Evolutionary conservation across 2,113 vertebrate species (phyloP).

Genomic region (Pangasianodon gigas): DNA sequence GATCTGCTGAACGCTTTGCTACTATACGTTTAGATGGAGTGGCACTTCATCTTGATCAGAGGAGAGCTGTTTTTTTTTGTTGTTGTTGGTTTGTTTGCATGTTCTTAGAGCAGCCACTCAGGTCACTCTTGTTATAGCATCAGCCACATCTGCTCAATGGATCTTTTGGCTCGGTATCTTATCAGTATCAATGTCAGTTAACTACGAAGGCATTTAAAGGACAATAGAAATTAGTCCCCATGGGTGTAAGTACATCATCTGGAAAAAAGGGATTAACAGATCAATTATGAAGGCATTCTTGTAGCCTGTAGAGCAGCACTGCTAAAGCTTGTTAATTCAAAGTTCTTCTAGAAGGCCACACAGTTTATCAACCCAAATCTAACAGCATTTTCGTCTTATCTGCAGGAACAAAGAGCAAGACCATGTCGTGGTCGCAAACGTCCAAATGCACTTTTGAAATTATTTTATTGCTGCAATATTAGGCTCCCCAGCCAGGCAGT

Average conservation of each 20-base stretch:
- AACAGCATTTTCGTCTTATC: constrained; percentile 35
- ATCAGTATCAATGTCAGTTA: neutral
- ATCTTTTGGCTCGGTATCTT: neutral
- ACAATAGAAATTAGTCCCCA: constrained; percentile 5
- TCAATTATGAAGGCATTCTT: neutral
- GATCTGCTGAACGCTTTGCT: constrained; percentile 29
- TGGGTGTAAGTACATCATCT: constrained; percentile 3
- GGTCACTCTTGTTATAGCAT: neutral
- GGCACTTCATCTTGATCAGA: constrained; percentile 36
- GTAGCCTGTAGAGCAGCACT: neutral
- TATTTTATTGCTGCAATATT: constrained; percentile 51
- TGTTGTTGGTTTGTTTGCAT: constrained; percentile 16
- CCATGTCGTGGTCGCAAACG: constrained; percentile 28
- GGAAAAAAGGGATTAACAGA: neutral
- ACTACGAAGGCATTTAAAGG: constrained; percentile 22
- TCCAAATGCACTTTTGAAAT: constrained; percentile 52
- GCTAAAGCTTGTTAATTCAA: neutral
- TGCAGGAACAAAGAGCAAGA: constrained; percentile 45
- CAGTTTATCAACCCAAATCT: neutral
- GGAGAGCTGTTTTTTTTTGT: constrained; percentile 1
- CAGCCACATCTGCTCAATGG: constrained; percentile 20
- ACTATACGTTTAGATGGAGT: constrained; percentile 30
- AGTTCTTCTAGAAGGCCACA: neutral
- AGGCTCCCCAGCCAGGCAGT: constrained; percentile 40
- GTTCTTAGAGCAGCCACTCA: constrained; percentile 14